Base-by-base conservation (phyloP, 1,140 invertebrate genomes). In the Drosophila pseudoananassae region DNA sequence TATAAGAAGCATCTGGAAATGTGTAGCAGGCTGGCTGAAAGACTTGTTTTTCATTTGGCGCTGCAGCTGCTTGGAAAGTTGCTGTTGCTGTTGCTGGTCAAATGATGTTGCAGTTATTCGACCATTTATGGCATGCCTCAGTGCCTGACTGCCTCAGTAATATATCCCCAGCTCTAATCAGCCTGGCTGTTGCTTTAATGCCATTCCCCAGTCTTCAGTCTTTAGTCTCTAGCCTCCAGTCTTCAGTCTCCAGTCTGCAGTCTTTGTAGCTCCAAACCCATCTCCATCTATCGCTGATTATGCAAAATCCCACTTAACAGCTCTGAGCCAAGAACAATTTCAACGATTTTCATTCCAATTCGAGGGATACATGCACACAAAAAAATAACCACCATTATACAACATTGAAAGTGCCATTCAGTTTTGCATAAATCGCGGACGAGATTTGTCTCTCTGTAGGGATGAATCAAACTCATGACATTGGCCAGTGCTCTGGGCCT, bases 51-150 rank as follows among this genome's bases (percentile, higher is more conserved):
- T 46, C 43, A 46, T 46, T 45, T 56, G 53, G 15, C 36, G 59
- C 63, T 51, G 72, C 64, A 51, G 75, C 59, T 68, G 80, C 79
- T 63, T 87, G 73, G 78, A 84, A 74, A 81, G 81, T 81, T 85
- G 82, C 68, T 54, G 59, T 17, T 45, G 58, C 61, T 50, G 71
- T 38, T 53, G 65, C 15, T 81, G 81, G 82, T 87, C 82, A 85
- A 87, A 81, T 81, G 82, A 87, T 85, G 81, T 76, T 78, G 81
- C 78, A 83, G 79, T 78, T 83, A 78, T 70, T 82, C 79, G 78
- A 78, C 61, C 79, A 85, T 85, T 85, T 81, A 84, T 87, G 77
- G 73, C 76, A 78, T 71, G 79, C 72, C 73, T 80, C 59, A 65
- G 56, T 76, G 36, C 36, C 71, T 45, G 69, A 40, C 66, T 54